Base-by-base conservation (phyloP, 1,140 invertebrate genomes). In the Drosophila rufa region DNA sequence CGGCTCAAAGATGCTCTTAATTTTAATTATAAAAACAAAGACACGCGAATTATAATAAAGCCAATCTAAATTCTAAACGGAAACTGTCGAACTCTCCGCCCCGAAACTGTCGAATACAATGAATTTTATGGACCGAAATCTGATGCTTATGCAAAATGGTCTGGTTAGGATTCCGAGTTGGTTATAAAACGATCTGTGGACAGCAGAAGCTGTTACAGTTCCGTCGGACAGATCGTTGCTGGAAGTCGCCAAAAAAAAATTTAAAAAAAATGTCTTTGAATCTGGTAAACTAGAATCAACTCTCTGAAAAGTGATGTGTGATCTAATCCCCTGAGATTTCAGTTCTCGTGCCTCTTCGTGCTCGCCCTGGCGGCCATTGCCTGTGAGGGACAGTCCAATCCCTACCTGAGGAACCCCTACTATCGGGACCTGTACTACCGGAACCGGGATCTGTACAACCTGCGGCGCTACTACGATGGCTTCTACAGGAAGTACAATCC, bases 1-100 rank as follows among this genome's bases (percentile, higher is more conserved):
- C 38, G 40, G 33, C 51, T 40, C 58, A 66, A 67, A 53, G 58
- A 62, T 78, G 53, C 65, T 59, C 67, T 30, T 30, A 38, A 73
- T 60, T 53, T 79, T 65, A 79, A 79, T 78, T 62, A 78, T 75
- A 56, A 27, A 51, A 57, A 56, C 58, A 78, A 68, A 77, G 43
- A 33, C 61, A 46, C 33, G 65, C 45, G 45, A 71, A 60, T 64
- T 68, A 46, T 79, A 75, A 48, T 90, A 90, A 90, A 85, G 59
- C 59, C 75, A 90, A 90, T 91, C 75, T 75, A 89, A 85, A 90
- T 90, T 90, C 81, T 90, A 84, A 90, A 81, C 85, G 85, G 85
- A 90, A 90, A 90, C 75, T 90, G 79, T 51, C 75, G 40, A 81
- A 67, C 30, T 64, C 62, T 59, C 68, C 48, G 67, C 51, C 58